phyloP scores from a whole-genome alignment of 2,797 vertebrate genomes.

The Arctocebus calabarensis region DNA sequence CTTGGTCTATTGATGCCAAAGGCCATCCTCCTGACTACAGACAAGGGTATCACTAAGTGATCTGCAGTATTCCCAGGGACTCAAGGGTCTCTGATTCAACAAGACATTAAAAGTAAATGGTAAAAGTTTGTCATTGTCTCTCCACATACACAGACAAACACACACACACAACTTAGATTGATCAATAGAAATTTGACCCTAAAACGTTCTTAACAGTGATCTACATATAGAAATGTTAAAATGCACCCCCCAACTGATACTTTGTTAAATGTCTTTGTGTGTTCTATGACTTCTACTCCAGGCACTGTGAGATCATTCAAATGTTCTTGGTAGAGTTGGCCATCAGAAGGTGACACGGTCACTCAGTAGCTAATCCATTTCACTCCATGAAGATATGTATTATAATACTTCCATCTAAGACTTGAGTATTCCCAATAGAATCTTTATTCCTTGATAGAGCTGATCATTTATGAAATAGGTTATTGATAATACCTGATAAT shows the following conservation, averaged over 20 bases:
- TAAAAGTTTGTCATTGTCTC: not conserved
- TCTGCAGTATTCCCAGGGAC: not conserved
- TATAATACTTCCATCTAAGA: not conserved
- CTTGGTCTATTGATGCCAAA: not conserved
- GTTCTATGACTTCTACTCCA: not conserved
- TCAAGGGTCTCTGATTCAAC: slow-evolving; percentile 1
- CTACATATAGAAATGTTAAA: not conserved
- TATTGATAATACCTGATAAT: not conserved
- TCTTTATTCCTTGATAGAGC: not conserved
- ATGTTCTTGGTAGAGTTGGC: not conserved
- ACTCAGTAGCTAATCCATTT: not conserved
- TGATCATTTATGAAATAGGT: not conserved
- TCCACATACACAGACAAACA: not conserved
- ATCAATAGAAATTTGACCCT: not conserved
- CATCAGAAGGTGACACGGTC: not conserved
- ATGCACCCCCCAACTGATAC: not conserved
- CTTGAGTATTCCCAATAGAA: not conserved
- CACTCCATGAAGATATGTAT: not conserved
- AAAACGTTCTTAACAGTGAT: slow-evolving; percentile 31
- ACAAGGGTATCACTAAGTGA: not conserved
- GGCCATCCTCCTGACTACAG: not conserved
- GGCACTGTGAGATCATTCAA: not conserved
- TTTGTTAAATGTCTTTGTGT: not conserved
- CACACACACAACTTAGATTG: not conserved
- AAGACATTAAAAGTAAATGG: not conserved